Base-by-base conservation (phyloP, 2,888 invertebrate genomes). In the Dione juno region DNA sequence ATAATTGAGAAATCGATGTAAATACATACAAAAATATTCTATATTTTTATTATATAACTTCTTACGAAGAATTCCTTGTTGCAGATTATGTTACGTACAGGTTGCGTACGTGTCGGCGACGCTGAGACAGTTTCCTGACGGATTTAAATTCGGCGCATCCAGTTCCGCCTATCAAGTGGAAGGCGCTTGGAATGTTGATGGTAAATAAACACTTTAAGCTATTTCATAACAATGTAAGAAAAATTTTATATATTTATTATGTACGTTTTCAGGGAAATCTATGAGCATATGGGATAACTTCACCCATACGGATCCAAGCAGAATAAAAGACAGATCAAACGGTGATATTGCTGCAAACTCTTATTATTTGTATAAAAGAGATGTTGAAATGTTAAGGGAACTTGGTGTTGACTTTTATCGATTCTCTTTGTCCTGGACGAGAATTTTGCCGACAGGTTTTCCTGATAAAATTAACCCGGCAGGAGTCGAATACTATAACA, bases 401-500 rank as follows among this genome's bases (percentile, higher is more conserved):
- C 76, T 93, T 13, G 89, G 89, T 2, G 81, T 90, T 2, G 84
- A 94, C 67, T 88, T 85, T 75, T 94, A 94, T 80, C 84, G 94
- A 57, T 93, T 94, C 77, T 94, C 94, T 0, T 81, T 94, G n/a
- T 92, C 95, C 0, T 96, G 96, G 96, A 78, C 94, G 0, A 82
- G 96, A 58, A 85, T 96, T 37, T 81, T 95, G 59, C 95, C 95
- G 0, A 91, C 88, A 64, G 95, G 94, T 57, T 89, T 90, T 63
- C 77, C 88, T 0, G 86, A 93, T 64, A 78, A 84, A 9, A 82
- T 94, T 19, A 96, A 95, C 78, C 77, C 77, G 19, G 77, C 78
- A 3, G 96, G 95, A 10, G 88, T 96, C 7, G 83, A 92, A 53
- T 95, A 95, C 82, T 96, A 96, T 82, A 94, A 94, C 75, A 87